phyloP scores from a whole-genome alignment of 2,797 vertebrate genomes.

The Eurystomus glaucurus region DNA sequence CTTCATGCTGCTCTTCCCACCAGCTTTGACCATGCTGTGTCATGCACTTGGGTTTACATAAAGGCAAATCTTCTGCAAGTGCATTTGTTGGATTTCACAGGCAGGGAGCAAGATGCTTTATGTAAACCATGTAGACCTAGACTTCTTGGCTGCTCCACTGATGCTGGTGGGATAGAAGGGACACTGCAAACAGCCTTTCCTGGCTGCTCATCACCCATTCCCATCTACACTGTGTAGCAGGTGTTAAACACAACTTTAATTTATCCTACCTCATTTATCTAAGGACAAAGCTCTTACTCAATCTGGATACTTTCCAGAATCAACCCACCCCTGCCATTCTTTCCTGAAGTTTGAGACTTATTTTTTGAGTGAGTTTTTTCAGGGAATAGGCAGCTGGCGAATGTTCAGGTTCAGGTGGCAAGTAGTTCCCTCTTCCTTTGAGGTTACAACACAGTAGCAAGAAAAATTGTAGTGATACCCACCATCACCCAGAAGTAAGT shows the following conservation, averaged over 20 bases:
- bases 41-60: background rate
- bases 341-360: background rate
- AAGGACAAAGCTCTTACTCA: background rate
- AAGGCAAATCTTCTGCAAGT: background rate
- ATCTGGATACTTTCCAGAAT: background rate
- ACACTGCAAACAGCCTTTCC: background rate
- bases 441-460: background rate
- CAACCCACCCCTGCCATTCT: accelerated
- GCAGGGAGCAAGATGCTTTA: background rate
- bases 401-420: background rate
- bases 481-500: background rate
- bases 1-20: background rate
- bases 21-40: background rate
- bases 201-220: background rate
- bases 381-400: background rate
- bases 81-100: background rate
- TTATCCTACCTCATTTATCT: background rate
- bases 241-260: background rate
- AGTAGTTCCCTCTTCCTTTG: background rate
- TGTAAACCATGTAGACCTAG: background rate
- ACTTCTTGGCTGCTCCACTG: background rate
- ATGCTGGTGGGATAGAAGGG: background rate
- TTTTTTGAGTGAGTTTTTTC: background rate
- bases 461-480: background rate
- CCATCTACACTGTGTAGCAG: background rate